phyloP scores from a whole-genome alignment of 2,888 invertebrate genomes.

The Theodoxus fluviatilis region DNA sequence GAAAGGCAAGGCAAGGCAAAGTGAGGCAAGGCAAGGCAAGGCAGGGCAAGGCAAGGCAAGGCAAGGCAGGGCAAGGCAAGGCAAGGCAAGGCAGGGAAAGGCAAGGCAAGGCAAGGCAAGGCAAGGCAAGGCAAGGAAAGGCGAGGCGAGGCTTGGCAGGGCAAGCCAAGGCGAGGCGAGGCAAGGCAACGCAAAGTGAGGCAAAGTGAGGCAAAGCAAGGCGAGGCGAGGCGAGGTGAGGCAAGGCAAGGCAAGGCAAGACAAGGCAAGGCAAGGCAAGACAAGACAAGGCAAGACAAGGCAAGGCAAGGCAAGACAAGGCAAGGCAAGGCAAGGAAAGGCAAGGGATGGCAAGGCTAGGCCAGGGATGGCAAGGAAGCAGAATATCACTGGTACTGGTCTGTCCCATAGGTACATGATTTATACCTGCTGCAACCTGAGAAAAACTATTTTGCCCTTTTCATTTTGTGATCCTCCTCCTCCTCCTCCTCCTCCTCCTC shows the following conservation, averaged over 20 bases:
- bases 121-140: not conserved
- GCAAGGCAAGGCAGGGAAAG: conserved; percentile 6
- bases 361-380: not conserved
- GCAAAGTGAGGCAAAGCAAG: not conserved
- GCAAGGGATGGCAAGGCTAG: not conserved
- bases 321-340: not conserved
- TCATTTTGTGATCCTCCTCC: no score
- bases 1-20: not conserved
- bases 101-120: not conserved
- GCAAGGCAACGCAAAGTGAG: not conserved
- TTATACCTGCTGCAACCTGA: no score
- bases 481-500: no score
- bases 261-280: not conserved
- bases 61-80: no score
- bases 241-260: not conserved
- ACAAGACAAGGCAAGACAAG: not conserved
- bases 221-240: not conserved
- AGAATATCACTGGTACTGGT: no score
- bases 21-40: not conserved
- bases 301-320: not conserved
- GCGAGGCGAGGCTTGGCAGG: not conserved
- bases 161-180: not conserved
- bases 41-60: no score
- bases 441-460: no score
- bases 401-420: not conserved